Evolutionary conservation across 2,888 invertebrate genomes (phyloP).

Genomic region (Miltochrista miniata): DNA sequence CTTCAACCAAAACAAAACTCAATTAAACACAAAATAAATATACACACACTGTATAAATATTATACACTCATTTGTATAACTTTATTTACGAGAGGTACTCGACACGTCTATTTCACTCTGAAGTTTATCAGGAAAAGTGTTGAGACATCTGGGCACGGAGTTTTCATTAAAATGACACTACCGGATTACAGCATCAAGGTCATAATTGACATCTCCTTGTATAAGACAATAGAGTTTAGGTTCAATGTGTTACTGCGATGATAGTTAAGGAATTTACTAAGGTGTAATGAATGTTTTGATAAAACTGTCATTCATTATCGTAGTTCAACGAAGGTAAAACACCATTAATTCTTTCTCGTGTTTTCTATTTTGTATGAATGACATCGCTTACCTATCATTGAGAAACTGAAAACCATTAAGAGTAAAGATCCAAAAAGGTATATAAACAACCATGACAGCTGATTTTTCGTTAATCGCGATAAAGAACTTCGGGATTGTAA

Average conservation of each 20-base stretch:
- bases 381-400: no score
- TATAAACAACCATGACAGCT: no score
- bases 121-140: constrained; percentile 58
- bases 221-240: constrained; percentile 50
- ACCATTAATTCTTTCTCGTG: no score
- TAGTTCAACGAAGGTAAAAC: no score
- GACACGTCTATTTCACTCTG: constrained; percentile 50
- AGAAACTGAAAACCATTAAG: no score
- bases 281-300: no score
- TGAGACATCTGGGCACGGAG: constrained; percentile 28
- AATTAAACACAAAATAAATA: constrained; percentile 16
- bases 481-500: no score
- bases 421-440: no score
- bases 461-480: no score
- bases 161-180: constrained; percentile 48
- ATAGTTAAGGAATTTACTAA: no score
- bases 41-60: constrained; percentile 17
- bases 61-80: constrained; percentile 4
- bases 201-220: constrained; percentile 12
- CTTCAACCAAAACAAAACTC: constrained; percentile 46
- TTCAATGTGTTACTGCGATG: neutral
- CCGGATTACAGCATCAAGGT: constrained; percentile 47
- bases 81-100: constrained; percentile 18
- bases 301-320: no score
- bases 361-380: no score